Base-by-base conservation (phyloP, 2,113 vertebrate genomes). In the Saguinus imperator region DNA sequence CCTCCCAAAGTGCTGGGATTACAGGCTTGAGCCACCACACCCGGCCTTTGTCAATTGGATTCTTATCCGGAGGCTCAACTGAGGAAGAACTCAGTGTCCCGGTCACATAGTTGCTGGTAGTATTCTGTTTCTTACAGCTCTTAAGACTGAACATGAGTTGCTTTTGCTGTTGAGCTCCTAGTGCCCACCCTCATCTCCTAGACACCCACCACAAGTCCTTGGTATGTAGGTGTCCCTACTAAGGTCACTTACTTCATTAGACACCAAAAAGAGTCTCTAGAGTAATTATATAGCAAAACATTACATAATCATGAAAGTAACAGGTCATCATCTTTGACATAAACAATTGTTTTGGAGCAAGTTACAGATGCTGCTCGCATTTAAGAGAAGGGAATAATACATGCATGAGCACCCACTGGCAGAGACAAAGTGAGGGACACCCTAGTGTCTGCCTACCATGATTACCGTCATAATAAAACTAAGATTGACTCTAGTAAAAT, bases 401-500 rank as follows among this genome's bases (percentile, higher is more conserved):
- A 90, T 68, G n/a, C 17, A 68, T 13, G 70, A 52, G 55, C 2
- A 48, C 4, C 1, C 27, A 43, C 8, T 75, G 3, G 14, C 6
- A 1, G 1, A 27, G 20, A 16, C n/a, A 55, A 55, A 57, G 21
- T 5, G 5, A 64, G 14, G n/a, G 5, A 58, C 14, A 75, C 2
- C 11, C 6, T 37, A 48, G 37, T 48, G 17, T 64, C 20, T 87
- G 1, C 43, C 8, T 1, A 20, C 1, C 27, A 66, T 52, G 4
- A 52, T 25, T 11, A 9, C 2, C 32, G 35, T 43, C 3, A n/a
- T 35, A 70, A 81, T 9, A 73, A 91, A 91, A n/a, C 21, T 29
- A 52, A 93, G 92, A 73, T 50, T 95, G 37, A 72, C 40, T 25
- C 6, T 61, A 40, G 20, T 79, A 72, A 6, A 81, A 81, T n/a